Percentiles rank a stretch among this genome's conserved stretches.
phyloP scores from a whole-genome alignment of 2,888 invertebrate genomes.

The Drosophila kanekoi region DNA sequence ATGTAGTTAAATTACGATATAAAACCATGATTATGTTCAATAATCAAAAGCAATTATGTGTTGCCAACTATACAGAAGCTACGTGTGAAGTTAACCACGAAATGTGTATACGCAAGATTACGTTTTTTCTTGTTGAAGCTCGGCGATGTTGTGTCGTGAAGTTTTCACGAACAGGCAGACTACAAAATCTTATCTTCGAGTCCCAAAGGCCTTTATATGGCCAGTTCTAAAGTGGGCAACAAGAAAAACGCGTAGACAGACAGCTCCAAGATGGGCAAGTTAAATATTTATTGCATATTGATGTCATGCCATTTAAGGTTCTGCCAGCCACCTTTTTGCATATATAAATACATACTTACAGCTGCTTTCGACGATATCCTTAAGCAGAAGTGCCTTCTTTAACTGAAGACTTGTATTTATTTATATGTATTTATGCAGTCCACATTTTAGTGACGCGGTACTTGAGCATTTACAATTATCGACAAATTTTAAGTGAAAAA shows the following conservation, averaged over 20 bases:
- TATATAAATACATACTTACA: constrained; percentile 46
- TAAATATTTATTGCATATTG: constrained; percentile 79
- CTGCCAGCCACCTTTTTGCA: constrained; percentile 63
- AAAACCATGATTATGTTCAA: constrained; percentile 14
- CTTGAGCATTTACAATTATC: background rate
- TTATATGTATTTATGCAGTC: constrained; percentile 20
- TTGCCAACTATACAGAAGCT: background rate
- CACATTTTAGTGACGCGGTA: constrained; percentile 8
- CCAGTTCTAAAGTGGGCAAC: constrained; percentile 56
- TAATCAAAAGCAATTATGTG: background rate
- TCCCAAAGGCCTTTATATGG: constrained; percentile 70
- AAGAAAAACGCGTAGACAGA: constrained; percentile 66
- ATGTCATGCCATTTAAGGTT: constrained; percentile 72
- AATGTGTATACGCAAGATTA: constrained; percentile 23
- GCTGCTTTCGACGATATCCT: constrained; percentile 27
- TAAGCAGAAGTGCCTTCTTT: constrained; percentile 9
- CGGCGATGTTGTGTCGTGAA: constrained; percentile 6
- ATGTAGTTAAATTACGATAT: constrained; percentile 9
- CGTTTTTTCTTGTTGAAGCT: constrained; percentile 14
- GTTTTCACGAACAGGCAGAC: constrained; percentile 27
- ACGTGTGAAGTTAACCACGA: constrained; percentile 31
- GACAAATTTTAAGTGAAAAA: background rate
- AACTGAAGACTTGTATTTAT: constrained; percentile 2
- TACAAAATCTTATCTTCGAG: constrained; percentile 58
- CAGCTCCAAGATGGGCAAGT: constrained; percentile 72